These are phyloP conservation scores for Drosophila ficusphila DNA, from an alignment of 1,140 invertebrate species.

Conservation along the genomic window DNA sequence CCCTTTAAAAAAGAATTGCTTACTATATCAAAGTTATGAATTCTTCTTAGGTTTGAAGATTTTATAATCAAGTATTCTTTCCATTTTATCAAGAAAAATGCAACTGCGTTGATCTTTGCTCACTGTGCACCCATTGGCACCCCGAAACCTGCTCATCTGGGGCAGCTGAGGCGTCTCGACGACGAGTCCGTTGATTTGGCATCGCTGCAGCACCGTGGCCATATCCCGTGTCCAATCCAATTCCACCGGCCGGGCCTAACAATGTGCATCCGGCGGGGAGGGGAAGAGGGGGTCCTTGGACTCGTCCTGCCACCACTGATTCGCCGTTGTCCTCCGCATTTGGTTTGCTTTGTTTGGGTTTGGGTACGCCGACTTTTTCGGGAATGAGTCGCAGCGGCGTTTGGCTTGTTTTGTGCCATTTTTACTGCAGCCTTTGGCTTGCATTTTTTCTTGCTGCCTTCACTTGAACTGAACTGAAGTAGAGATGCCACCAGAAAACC, in stretches of 20 bases:
- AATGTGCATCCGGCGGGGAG: conserved; percentile 68
- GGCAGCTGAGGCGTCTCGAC: conserved; percentile 69
- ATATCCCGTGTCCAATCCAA: conserved; percentile 70
- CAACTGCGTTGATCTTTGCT: not conserved
- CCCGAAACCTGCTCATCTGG: conserved; percentile 6
- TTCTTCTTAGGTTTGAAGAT: no score
- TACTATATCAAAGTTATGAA: no score
- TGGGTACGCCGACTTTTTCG: conserved; percentile 44
- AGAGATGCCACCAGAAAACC: conserved; percentile 49
- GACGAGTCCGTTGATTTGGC: conserved; percentile 73
- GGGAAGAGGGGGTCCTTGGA: conserved; percentile 31
- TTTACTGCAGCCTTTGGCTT: conserved; percentile 81
- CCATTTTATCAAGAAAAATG: not conserved
- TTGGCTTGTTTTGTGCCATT: conserved; percentile 74
- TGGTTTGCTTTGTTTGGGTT: conserved; percentile 59
- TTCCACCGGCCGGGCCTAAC: conserved; percentile 73
- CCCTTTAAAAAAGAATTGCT: no score
- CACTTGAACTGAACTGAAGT: conserved; percentile 71
- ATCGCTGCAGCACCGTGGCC: conserved; percentile 42
- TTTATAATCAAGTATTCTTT: no score
- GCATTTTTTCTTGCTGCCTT: conserved; percentile 80
- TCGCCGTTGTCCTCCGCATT: conserved; percentile 48
- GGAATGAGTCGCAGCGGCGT: conserved; percentile 12
- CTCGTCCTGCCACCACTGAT: conserved; percentile 50
- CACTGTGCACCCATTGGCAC: not conserved